Conservation (phyloP, 2,113 vertebrate genomes). For the Elaphurus davidianus region DNA sequence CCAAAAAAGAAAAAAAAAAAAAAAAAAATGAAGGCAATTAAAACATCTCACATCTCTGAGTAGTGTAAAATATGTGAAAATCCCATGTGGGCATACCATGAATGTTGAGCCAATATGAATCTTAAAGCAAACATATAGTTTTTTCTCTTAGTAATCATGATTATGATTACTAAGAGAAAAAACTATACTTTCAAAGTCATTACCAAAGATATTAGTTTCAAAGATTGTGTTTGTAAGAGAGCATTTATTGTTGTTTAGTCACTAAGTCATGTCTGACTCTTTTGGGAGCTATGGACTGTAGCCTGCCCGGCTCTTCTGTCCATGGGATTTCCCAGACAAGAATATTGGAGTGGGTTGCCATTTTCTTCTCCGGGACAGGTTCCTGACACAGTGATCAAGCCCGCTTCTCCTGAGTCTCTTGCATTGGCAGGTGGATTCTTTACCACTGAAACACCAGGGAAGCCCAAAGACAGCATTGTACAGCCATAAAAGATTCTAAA, state of each 20-base stretch:
- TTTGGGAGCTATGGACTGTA: background rate
- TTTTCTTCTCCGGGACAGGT: background rate
- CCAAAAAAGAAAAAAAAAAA: background rate
- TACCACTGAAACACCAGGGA: background rate
- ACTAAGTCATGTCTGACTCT: background rate
- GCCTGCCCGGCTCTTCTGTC: background rate
- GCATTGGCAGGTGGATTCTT: background rate
- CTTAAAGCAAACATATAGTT: background rate
- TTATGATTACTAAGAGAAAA: background rate
- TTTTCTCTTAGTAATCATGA: too few relatives aligned
- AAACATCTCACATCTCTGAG: background rate
- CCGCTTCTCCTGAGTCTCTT: background rate
- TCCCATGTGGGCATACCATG: fast-evolving
- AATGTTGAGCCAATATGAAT: background rate
- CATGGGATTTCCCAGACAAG: background rate
- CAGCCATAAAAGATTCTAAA: fast-evolving
- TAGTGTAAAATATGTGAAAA: background rate
- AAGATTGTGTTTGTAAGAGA: background rate
- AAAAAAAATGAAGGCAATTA: background rate
- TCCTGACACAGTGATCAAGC: background rate
- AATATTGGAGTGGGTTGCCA: background rate
- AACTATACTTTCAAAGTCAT: background rate
- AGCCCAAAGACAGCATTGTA: background rate
- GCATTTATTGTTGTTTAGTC: background rate
- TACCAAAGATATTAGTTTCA: background rate